Base-by-base conservation (phyloP, 2,888 invertebrate species). In the Ceraclea dissimilis region DNA sequence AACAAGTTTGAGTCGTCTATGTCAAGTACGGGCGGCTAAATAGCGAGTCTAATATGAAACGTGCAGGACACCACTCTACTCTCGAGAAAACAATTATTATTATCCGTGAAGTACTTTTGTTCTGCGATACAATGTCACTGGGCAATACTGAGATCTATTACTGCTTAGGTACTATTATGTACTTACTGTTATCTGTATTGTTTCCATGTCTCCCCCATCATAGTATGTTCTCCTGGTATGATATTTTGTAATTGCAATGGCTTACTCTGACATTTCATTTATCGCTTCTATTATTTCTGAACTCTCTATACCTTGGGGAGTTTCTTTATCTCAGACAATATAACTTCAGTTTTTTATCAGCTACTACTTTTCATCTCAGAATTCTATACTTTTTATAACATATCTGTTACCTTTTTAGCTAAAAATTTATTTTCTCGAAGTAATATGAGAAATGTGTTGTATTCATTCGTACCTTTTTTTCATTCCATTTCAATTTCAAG, bases 211-310 rank as follows among this genome's bases (percentile, higher is more conserved):
- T 39, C 16, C 39, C 39, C 16, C 13, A 39, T 39, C 39, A n/a
- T 16, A 4, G 4, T 16, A 39, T 39, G 39, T 16, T 16, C 4
- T 39, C 39, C 39, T 5, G 39, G n/a, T 39, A 39, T 39, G 39
- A 39, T 39, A 39, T 39, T 39, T 39, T 39, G 39, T 39, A 39
- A 39, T 39, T 39, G 39, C 39, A 39, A 39, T 39, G 4, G 39
- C 39, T 39, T 39, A n/a, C 39, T 39, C 39, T 39, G 39, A 39
- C 39, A 39, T 39, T 39, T 39, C 39, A 39, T 39, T 39, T 39
- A 39, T 13, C 39, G 39, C 16, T 39, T 39, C 39, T 16, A 39
- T 39, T 39, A 13, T 16, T 39, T 16, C 39, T 16, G 13, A 4
- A n/a, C 39, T 39, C 39, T 13, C 13, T 5, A 16, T 39, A 39